Evolutionary conservation across 2,797 vertebrate species (phyloP).

Genomic region (Platyrinchus mystaceus): DNA sequence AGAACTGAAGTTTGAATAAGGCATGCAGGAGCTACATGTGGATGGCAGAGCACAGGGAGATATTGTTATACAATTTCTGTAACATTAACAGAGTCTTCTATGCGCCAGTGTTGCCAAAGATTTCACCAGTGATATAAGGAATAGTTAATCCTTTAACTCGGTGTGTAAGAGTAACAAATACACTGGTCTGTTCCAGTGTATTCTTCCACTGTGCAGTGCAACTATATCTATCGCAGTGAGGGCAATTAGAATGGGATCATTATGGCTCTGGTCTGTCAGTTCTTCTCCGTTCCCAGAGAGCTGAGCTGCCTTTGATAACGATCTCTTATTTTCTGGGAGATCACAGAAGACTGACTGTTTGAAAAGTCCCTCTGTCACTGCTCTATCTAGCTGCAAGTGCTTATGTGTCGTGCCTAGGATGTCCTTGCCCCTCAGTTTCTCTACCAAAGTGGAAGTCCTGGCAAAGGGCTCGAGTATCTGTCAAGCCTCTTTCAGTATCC

Average conservation of each 20-base stretch:
- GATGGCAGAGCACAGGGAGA: neutral
- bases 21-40: neutral
- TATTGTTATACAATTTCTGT: neutral
- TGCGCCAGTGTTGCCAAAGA: neutral
- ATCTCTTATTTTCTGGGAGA: neutral
- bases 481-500: neutral
- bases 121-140: neutral
- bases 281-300: neutral
- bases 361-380: neutral
- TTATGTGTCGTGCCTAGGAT: neutral
- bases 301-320: neutral
- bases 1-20: neutral
- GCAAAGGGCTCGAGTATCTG: neutral
- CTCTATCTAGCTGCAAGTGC: neutral
- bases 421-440: neutral
- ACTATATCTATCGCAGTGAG: accelerated
- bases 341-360: neutral
- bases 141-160: neutral
- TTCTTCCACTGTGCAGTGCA: neutral
- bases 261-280: neutral
- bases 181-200: neutral
- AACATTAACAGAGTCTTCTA: neutral
- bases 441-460: neutral
- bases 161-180: neutral
- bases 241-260: neutral